These are phyloP conservation scores for Brevimyrus niger DNA, from an alignment of 2,113 vertebrate genomes.

Conservation along the genomic window DNA sequence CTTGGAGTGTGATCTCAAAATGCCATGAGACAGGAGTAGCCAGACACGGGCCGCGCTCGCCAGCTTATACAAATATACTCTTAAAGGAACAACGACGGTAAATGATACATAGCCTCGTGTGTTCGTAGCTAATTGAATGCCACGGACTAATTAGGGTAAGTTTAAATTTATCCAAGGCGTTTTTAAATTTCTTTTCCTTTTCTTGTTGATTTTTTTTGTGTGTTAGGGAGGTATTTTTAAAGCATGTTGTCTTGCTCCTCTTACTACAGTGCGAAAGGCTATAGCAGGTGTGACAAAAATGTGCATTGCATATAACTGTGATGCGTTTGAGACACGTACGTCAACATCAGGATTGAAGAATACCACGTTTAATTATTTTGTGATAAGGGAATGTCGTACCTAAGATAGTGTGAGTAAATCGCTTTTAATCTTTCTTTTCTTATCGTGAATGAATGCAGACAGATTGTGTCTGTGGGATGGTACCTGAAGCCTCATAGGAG, in stretches of 20 bases:
- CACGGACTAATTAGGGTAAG: conserved; percentile 33
- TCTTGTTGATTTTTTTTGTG: not conserved
- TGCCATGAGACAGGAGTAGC: conserved; percentile 61
- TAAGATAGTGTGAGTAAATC: not conserved
- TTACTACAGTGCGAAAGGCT: not conserved
- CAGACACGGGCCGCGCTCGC: conserved; percentile 38
- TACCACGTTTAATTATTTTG: not conserved
- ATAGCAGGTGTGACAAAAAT: conserved; percentile 30
- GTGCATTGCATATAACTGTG: not conserved
- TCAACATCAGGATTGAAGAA: not conserved
- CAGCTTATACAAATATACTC: conserved; percentile 21
- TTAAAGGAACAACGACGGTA: conserved; percentile 35
- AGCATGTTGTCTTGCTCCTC: not conserved
- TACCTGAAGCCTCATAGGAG: conserved; percentile 38
- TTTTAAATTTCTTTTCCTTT: not conserved
- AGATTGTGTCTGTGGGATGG: conserved; percentile 44
- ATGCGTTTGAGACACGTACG: not conserved
- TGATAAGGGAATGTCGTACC: not conserved
- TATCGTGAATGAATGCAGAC: conserved; percentile 29
- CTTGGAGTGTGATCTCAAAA: conserved; percentile 54
- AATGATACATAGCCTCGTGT: conserved; percentile 18
- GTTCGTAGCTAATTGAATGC: conserved; percentile 9
- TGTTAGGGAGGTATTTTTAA: conserved; percentile 29
- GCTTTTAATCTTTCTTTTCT: conserved; percentile 11
- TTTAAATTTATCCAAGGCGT: conserved; percentile 18